phyloP scores from a whole-genome alignment of 2,113 vertebrate genomes.

The Triplophysa tibetana region DNA sequence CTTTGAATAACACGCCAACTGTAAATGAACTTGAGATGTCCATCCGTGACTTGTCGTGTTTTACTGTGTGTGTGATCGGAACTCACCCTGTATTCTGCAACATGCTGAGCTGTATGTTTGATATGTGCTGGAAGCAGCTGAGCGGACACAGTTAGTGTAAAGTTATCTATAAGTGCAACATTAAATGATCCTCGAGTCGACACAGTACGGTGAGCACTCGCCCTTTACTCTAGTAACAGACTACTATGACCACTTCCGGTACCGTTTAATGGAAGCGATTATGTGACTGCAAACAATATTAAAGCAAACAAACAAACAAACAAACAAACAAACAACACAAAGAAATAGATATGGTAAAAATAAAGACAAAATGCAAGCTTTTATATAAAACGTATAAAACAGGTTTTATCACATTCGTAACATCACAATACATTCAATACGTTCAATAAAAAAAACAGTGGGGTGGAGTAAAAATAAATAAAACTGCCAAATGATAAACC shows the following conservation, averaged over 20 bases:
- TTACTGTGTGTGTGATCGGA: neutral
- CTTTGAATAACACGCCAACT: neutral
- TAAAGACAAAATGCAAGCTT: too few relatives aligned
- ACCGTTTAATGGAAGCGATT: neutral
- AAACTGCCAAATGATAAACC: too few relatives aligned
- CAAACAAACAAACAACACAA: neutral
- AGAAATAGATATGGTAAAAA: neutral
- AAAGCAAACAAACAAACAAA: neutral
- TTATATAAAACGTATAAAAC: too few relatives aligned
- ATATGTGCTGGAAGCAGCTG: neutral
- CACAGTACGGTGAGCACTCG: neutral
- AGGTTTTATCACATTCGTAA: too few relatives aligned
- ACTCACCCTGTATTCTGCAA: conserved; percentile 63
- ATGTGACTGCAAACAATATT: neutral
- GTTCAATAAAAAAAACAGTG: too few relatives aligned
- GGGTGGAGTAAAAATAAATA: too few relatives aligned
- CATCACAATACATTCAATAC: too few relatives aligned
- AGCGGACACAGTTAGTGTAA: neutral
- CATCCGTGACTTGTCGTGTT: neutral
- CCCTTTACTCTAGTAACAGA: conserved; percentile 39
- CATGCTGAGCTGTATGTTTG: conserved; percentile 34
- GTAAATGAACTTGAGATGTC: neutral
- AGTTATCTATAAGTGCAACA: neutral
- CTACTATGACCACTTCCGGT: conserved; percentile 24
- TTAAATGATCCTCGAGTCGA: neutral